Conservation (phyloP, 2,888 invertebrate genomes). For the Xiphydria camelus region DNA sequence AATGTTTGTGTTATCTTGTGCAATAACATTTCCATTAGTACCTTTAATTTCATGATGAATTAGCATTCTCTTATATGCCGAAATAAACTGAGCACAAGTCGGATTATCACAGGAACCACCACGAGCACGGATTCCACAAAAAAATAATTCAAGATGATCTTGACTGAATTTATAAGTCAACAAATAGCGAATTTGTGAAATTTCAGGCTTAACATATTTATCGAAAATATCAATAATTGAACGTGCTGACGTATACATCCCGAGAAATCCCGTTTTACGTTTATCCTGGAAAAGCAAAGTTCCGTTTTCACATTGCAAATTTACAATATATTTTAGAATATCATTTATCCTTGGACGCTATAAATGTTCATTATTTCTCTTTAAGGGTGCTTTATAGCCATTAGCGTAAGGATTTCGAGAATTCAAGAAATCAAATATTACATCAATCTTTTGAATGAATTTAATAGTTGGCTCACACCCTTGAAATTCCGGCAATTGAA, state of each 20-base stretch:
- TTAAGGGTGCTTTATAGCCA: constrained; percentile 29
- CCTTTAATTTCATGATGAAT: constrained; percentile 13
- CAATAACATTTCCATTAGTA: constrained; percentile 12
- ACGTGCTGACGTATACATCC: too few relatives aligned
- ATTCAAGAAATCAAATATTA: constrained; percentile 33
- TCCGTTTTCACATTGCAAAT: too few relatives aligned
- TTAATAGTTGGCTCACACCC: constrained; percentile 24
- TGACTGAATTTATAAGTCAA: too few relatives aligned
- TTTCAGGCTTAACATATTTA: too few relatives aligned
- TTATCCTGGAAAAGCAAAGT: too few relatives aligned
- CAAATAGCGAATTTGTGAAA: too few relatives aligned
- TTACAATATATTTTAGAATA: too few relatives aligned
- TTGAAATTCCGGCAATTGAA: constrained; percentile 15
- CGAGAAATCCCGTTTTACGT: too few relatives aligned
- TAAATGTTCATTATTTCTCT: constrained; percentile 17
- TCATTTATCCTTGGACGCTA: too few relatives aligned
- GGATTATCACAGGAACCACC: constrained; percentile 19
- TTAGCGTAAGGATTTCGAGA: constrained; percentile 26
- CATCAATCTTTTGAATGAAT: constrained; percentile 25
- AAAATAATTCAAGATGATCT: constrained; percentile 16
- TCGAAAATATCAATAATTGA: too few relatives aligned
- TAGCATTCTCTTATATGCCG: constrained; percentile 15
- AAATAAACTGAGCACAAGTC: constrained; percentile 8
- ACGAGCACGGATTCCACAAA: constrained; percentile 13
- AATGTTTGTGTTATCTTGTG: constrained; percentile 11